These are phyloP conservation scores for Cassiopea xamachana DNA, from an alignment of 30 jellyfish, hydroid and myxozoan genomes.

Conservation along the genomic window DNA sequence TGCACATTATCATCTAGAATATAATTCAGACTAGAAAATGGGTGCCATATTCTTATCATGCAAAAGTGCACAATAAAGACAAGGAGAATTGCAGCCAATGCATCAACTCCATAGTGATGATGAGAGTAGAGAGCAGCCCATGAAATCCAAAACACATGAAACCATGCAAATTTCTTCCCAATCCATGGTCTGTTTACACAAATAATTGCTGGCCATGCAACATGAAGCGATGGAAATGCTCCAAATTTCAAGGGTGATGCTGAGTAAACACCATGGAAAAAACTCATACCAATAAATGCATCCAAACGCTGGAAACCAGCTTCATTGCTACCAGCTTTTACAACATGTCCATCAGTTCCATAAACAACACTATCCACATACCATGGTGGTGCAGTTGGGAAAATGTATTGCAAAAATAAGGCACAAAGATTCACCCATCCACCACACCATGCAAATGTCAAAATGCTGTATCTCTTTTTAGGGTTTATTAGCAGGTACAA, in stretches of 20 bases:
- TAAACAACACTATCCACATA: slow-evolving; percentile 97
- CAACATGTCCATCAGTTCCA: slow-evolving; percentile 85
- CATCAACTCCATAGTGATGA: slow-evolving; percentile 98
- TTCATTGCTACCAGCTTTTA: slow-evolving; percentile 88
- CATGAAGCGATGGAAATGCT: slow-evolving; percentile 98
- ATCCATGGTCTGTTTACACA: slow-evolving; percentile 94
- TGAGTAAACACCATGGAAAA: slow-evolving; percentile 92
- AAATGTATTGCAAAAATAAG: slow-evolving; percentile 75
- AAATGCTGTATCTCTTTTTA: slow-evolving; percentile 62
- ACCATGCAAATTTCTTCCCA: slow-evolving; percentile 97
- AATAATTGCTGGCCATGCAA: slow-evolving; percentile 97
- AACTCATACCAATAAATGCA: slow-evolving; percentile 86
- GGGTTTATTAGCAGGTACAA: slow-evolving; percentile 75
- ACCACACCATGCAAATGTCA: slow-evolving; percentile 97
- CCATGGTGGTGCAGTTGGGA: slow-evolving; percentile 99
- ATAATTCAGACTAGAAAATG: slow-evolving; percentile 68
- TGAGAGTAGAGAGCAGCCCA: slow-evolving; percentile 99
- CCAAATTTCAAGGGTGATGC: slow-evolving; percentile 97
- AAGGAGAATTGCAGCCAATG: slow-evolving; percentile 89
- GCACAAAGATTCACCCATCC: slow-evolving; percentile 96
- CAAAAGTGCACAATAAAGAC: slow-evolving; percentile 95
- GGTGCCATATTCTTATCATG: slow-evolving; percentile 94
- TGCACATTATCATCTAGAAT: slow-evolving; percentile 21
- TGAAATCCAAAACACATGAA: slow-evolving; percentile 92
- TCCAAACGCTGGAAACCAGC: slow-evolving; percentile 98